phyloP scores from a whole-genome alignment of 1,140 invertebrate genomes.

The Steinernema khuongi region DNA sequence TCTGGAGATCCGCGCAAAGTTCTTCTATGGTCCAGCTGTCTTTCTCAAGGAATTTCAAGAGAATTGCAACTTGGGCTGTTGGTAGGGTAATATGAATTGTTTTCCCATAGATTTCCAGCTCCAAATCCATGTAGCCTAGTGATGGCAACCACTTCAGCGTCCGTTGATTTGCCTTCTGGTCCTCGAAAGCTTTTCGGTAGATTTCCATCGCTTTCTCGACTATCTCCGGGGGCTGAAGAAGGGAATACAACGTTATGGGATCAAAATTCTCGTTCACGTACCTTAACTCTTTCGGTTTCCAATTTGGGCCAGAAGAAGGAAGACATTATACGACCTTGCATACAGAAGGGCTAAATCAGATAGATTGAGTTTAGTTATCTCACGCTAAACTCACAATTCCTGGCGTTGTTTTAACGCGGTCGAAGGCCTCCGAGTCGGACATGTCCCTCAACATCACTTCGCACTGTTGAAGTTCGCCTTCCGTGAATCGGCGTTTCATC shows the following conservation, averaged over 20 bases:
- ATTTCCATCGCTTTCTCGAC: constrained; percentile 75
- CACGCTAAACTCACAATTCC: constrained; percentile 18
- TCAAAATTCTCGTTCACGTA: too few species aligned
- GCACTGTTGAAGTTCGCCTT: constrained; percentile 88
- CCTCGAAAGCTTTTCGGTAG: constrained; percentile 85
- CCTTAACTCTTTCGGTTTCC: constrained; percentile 85
- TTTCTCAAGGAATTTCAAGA: constrained; percentile 87
- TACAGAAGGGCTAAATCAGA: constrained; percentile 65
- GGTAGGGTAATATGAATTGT: constrained; percentile 77
- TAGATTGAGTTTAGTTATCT: constrained; percentile 42
- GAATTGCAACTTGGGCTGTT: constrained; percentile 85
- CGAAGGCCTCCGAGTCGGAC: constrained; percentile 66
- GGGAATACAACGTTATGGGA: too few species aligned
- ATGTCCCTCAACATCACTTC: constrained; percentile 98
- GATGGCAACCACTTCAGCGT: constrained; percentile 89
- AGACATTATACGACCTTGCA: constrained; percentile 81
- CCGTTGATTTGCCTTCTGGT: constrained; percentile 76
- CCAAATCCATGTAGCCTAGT: constrained; percentile 81
- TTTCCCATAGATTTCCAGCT: constrained; percentile 79
- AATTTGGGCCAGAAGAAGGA: constrained; percentile 98
- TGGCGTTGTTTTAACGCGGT: constrained; percentile 8
- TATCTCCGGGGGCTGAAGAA: constrained; percentile 71
- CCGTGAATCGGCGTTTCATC: constrained; percentile 86
- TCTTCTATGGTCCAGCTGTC: constrained; percentile 61
- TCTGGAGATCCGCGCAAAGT: constrained; percentile 18